Evolutionary conservation across 2,888 invertebrate species (phyloP), one percentile per base, ranked within the genome.

Genomic region (Marronus borbonicus): DNA sequence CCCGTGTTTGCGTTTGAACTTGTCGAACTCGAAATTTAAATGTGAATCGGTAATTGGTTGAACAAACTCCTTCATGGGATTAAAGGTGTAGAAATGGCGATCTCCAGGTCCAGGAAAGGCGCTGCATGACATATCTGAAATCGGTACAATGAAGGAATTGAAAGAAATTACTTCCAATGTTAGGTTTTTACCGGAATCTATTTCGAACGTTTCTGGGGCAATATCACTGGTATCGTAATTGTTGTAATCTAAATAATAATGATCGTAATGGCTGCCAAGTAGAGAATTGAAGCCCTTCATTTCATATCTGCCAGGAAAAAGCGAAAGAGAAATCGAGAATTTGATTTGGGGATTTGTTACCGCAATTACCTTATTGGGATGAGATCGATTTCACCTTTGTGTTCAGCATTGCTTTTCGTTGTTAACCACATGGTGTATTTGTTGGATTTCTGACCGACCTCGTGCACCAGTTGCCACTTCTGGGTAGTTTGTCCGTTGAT

Each of bases 261-360:
- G 97, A 88, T 98, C 98, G 86, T 95, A 98, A 88, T 98, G 98
- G 0, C 98, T 98, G 0, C 98, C 98, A n/a, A 98, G 90, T 0
- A 98, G 90, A 0, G 94, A 93, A 87, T 98, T 98, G 88, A 92
- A 98, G 0, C 98, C 98, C 85, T 93, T 93, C 98, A 98, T 98
- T 89, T 98, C 97, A 87, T 98, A 98, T 80, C 87, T 87, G 39
- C 31, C 24, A 20, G 92, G 92, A 78, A 86, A 84, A 70, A 36
- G 31, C 31, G 86, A 64, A 10, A 24, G 62, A 49, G 5, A 58
- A 60, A 55, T 55, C 31, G 17, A 20, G 24, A 7, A 62, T 62
- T 52, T 75, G 44, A 44, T 8, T 44, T 44, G 12, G 44, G 2
- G 44, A 5, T 5, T 39, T 39, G 17, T 49, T 20, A 24, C 28